Conservation (phyloP, 2,797 vertebrate genomes). For the Pachyuromys duprasi region DNA sequence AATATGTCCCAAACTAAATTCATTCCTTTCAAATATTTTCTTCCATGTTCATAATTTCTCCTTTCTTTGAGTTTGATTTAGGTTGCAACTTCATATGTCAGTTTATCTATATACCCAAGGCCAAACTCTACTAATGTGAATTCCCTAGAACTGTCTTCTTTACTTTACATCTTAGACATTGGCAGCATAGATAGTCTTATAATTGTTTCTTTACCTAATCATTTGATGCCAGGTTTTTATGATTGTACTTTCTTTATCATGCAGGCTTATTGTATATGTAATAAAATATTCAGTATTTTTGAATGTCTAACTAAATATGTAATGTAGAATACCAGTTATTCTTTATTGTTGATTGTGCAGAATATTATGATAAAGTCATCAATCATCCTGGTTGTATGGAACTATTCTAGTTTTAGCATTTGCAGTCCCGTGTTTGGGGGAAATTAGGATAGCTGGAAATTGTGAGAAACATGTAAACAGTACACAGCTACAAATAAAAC, state of each 20-base stretch:
- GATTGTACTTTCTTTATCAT: background rate
- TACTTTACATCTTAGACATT: slow-evolving; percentile 46
- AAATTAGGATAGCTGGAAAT: background rate
- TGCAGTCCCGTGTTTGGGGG: background rate
- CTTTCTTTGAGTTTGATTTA: slow-evolving; percentile 47
- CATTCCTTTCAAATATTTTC: slow-evolving; percentile 47
- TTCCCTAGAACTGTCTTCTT: background rate
- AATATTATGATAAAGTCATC: background rate
- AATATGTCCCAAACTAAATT: slow-evolving; percentile 34
- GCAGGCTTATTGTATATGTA: background rate
- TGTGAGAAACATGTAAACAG: background rate
- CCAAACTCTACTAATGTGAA: slow-evolving; percentile 5
- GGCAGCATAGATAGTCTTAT: background rate
- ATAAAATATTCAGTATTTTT: slow-evolving; percentile 42
- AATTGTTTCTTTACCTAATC: slow-evolving; percentile 45
- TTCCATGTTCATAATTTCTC: slow-evolving; percentile 46
- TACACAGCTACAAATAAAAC: background rate
- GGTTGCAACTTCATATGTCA: background rate
- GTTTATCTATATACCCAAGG: background rate
- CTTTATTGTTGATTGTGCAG: slow-evolving; percentile 16
- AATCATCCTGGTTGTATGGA: background rate
- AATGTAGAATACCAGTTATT: slow-evolving; percentile 10
- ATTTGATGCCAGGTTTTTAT: slow-evolving; percentile 17
- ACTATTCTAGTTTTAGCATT: background rate
- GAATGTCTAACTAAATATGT: background rate